Evolutionary conservation across 2,113 vertebrate species (phyloP).

Genomic region (Pituophis catenifer): DNA sequence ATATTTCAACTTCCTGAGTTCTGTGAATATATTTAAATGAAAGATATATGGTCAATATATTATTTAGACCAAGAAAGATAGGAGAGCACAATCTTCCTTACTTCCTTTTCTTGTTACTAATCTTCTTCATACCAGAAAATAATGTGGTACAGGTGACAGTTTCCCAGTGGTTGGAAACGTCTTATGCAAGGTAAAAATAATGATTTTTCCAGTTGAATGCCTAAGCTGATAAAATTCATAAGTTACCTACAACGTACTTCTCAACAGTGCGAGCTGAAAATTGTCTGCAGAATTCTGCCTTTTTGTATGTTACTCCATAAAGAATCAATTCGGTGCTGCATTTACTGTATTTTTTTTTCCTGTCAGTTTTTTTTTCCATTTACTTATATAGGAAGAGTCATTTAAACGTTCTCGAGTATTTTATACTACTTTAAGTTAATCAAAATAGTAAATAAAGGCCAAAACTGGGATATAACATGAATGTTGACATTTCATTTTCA

Average conservation of each 20-base stretch:
- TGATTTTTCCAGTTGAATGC: slow-evolving; percentile 11
- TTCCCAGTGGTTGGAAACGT: neutral
- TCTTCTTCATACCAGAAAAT: fast-evolving
- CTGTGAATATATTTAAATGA: neutral
- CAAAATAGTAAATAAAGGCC: neutral
- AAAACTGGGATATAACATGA: neutral
- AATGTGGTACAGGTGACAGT: neutral
- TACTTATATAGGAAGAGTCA: neutral
- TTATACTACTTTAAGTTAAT: neutral
- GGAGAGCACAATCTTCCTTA: fast-evolving
- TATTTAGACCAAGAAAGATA: neutral
- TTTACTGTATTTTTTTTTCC: neutral
- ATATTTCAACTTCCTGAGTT: neutral
- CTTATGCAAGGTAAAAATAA: neutral
- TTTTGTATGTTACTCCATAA: neutral
- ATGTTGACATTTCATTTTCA: neutral
- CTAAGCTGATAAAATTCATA: neutral
- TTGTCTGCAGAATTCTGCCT: neutral
- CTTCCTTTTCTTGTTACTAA: neutral
- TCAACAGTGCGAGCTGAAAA: neutral
- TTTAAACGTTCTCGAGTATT: neutral
- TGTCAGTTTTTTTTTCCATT: neutral
- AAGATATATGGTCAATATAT: neutral
- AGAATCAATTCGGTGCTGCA: neutral
- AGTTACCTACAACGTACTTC: neutral